Evolutionary conservation across 2,888 invertebrate genomes (phyloP).

Genomic region (Mamestra brassicae): DNA sequence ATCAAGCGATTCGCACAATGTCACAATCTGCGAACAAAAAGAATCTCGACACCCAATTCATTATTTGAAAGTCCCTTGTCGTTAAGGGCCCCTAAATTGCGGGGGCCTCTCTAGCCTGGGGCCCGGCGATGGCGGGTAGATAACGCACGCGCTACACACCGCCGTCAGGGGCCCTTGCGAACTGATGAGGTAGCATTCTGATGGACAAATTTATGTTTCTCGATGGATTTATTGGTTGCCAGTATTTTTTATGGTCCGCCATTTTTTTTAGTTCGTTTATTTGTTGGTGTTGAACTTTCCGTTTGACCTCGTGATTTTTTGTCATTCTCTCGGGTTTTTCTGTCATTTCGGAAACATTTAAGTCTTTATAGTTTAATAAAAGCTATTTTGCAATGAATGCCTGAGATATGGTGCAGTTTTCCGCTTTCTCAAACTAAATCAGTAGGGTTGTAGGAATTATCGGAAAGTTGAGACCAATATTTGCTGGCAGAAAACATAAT

Average conservation of each 20-base stretch:
- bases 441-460: no score
- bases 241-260: background rate
- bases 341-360: no score
- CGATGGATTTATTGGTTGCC: constrained; percentile 48
- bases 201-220: constrained; percentile 49
- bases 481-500: background rate
- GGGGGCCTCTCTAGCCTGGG: constrained; percentile 55
- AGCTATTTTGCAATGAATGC: background rate
- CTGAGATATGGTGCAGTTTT: background rate
- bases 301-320: no score
- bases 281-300: no score
- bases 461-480: background rate
- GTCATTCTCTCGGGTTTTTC: background rate
- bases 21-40: constrained; percentile 43
- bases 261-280: constrained; percentile 3
- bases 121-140: constrained; percentile 62
- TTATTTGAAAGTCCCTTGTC: constrained; percentile 60
- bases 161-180: constrained; percentile 41
- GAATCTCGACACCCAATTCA: constrained; percentile 63
- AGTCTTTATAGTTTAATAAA: background rate
- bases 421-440: no score
- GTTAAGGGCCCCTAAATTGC: constrained; percentile 67
- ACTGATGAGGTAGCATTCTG: constrained; percentile 55
- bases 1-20: constrained; percentile 33
- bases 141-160: constrained; percentile 68